Evolutionary conservation across 2,797 vertebrate genomes (phyloP).

Genomic region (Graptemys geographica): DNA sequence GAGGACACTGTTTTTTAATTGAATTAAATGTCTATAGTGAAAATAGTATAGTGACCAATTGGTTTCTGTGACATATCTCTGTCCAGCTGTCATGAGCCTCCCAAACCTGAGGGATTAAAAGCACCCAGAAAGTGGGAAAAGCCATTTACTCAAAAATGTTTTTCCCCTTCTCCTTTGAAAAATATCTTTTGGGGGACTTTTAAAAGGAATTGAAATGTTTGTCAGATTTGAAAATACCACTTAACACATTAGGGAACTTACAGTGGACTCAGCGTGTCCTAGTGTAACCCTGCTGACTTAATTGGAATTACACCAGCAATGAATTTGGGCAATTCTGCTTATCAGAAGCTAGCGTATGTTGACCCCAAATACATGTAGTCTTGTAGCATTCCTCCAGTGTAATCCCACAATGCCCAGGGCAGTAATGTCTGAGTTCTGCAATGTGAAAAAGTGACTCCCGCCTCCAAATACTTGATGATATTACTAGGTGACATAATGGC

Average conservation of each 20-base stretch:
- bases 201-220: background rate
- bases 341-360: background rate
- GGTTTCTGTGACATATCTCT: conserved; percentile 47
- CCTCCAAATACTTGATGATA: background rate
- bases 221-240: background rate
- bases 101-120: conserved; percentile 29
- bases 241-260: background rate
- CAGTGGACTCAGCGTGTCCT: background rate
- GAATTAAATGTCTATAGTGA: background rate
- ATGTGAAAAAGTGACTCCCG: background rate
- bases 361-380: background rate
- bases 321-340: background rate
- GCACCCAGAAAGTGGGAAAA: background rate
- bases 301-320: background rate
- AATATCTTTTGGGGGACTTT: background rate
- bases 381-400: background rate
- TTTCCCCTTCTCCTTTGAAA: background rate
- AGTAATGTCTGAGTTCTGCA: background rate
- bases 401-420: background rate
- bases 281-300: background rate
- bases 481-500: background rate
- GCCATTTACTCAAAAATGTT: conserved; percentile 20
- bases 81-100: conserved; percentile 15
- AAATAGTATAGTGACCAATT: conserved; percentile 4
- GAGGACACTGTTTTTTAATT: background rate